Conservation (phyloP, 2,797 vertebrate species). For the Buceros bicornis region DNA sequence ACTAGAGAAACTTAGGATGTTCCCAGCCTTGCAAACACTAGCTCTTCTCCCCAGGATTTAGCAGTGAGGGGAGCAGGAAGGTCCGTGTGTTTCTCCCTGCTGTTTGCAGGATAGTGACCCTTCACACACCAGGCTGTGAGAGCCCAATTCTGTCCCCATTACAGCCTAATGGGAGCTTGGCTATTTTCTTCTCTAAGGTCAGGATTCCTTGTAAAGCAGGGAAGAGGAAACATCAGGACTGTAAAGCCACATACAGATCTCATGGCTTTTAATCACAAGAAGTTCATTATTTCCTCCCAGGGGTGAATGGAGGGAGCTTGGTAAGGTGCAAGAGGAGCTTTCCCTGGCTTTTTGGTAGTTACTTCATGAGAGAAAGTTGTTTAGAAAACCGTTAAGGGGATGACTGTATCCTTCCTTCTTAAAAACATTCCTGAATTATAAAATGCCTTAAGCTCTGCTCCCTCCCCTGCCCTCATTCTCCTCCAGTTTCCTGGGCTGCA, state of each 20-base stretch:
- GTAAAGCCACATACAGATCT: neutral
- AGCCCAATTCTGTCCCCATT: neutral
- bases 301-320: neutral
- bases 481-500: neutral
- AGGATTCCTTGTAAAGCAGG: neutral
- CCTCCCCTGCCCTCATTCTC: neutral
- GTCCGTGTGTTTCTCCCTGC: neutral
- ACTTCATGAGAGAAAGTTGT: neutral
- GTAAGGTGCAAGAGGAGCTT: neutral
- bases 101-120: neutral
- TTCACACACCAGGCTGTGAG: neutral
- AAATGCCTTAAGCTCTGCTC: neutral
- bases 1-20: neutral
- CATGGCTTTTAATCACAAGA: neutral
- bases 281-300: neutral
- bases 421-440: neutral
- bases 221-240: neutral
- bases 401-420: neutral
- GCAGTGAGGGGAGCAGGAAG: neutral
- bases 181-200: neutral
- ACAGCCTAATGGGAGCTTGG: neutral
- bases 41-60: neutral
- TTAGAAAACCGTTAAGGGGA: neutral
- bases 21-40: neutral
- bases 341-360: neutral